Base-by-base conservation (phyloP, 1,140 invertebrate species). In the Drosophila quadrilineata region DNA sequence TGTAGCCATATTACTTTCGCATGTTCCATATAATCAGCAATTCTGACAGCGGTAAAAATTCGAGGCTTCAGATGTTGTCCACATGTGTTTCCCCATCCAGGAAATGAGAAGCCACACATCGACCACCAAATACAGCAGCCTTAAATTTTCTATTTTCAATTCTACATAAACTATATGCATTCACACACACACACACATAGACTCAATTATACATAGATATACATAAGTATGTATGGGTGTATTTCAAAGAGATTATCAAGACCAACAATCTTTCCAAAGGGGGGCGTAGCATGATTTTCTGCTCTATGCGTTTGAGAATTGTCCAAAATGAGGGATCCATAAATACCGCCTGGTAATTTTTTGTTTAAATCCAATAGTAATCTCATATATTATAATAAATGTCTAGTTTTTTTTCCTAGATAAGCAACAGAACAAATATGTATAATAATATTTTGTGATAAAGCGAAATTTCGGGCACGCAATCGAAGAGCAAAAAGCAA, bases 201-300 rank as follows among this genome's bases (percentile, higher is more conserved):
- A 12, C 40, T 16, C 26, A 40, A 21, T 16, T 10, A 12, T 54
- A 64, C 36, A 24, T 38, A 29, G 22, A 33, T 9, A 36, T 26
- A 49, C 21, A 43, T 24, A 26, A 40, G 28, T 29, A 45, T 54
- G 10, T 31, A 22, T 22, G 31, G 14, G 8, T 24, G 4, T 35
- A 17, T 16, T 26, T 26, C 22, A 58, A n/a, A n/a, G n/a, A n/a
- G n/a, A 50, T 75, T 82, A 84, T 82, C 77, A 19, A 53, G 35
- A 41, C 31, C 58, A 66, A 69, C 43, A 46, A 84, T 82, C 60
- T 75, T n/a, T 71, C 60, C 43, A 45, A 48, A 70, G 64, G 59
- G 67, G 75, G 77, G 75, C 28, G 43, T 43, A n/a, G n/a, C n/a
- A 36, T 50, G 57, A 53, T 59, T 57, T 28, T 26, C 16, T 33